Conservation (phyloP, 2,113 vertebrate genomes). For the Oreotrochilus melanogaster region DNA sequence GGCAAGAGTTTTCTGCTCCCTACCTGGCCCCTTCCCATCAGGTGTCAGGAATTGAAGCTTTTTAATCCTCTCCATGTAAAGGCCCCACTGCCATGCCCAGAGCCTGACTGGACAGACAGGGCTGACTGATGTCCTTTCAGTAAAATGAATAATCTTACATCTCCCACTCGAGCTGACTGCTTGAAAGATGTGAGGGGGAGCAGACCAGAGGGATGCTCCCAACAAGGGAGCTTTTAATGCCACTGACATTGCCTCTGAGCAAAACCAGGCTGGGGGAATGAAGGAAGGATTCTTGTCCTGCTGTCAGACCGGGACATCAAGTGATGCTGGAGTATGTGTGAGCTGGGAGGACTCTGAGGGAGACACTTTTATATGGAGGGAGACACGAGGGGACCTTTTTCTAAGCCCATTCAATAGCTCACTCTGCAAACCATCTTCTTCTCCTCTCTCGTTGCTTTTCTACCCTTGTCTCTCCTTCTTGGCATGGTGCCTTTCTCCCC, state of each 20-base stretch:
- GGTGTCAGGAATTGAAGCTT: neutral
- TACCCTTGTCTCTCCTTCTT: conserved; percentile 56
- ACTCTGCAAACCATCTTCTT: conserved; percentile 68
- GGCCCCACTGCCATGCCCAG: neutral
- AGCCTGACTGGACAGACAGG: neutral
- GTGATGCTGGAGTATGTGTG: neutral
- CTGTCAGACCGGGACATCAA: neutral
- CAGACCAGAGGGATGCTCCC: neutral
- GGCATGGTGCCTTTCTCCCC: conserved; percentile 51
- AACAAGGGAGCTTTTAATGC: neutral
- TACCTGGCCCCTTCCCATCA: neutral
- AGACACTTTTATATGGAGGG: conserved; percentile 19
- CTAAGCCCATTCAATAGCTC: conserved; percentile 54
- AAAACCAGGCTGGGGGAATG: neutral
- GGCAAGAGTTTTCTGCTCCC: neutral
- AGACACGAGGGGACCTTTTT: conserved; percentile 7
- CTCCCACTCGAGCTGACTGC: conserved; percentile 35
- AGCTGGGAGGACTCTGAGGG: neutral
- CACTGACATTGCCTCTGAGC: neutral
- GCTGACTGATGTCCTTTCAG: neutral
- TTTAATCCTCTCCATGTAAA: neutral
- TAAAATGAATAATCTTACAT: conserved; percentile 53
- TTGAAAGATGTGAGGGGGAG: neutral
- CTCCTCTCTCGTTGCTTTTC: conserved; percentile 37
- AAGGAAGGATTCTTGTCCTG: neutral